Base-by-base conservation (phyloP, 2,888 invertebrate species). In the Drosophila anceps region DNA sequence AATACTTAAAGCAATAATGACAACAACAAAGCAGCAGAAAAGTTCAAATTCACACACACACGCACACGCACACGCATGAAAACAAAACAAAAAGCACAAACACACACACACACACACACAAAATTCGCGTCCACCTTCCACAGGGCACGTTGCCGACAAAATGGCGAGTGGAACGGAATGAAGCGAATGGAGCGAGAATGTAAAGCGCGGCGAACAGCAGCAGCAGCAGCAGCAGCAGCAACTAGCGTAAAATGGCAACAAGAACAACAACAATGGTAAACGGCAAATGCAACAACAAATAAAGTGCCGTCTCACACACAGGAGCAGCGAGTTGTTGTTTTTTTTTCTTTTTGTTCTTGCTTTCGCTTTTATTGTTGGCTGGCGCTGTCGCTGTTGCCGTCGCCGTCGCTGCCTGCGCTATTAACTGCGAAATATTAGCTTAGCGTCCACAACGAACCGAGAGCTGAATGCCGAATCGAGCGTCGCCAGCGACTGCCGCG, bases 131-230 rank as follows among this genome's bases (percentile, higher is more conserved):
- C 61, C 61, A 73, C 33, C 53, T 61, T 74, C 46, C 62, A 79
- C 62, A 67, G 62, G 66, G 73, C 76, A 82, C 82, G 73, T 66
- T 81, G 77, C 73, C 76, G 76, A 79, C 76, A 79, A 70, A 76
- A 70, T 70, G 73, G 65, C 77, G 64, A 64, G 59, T 64, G 67
- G 50, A 61, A 35, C 46, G 58, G 60, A 54, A 51, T 51, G 41
- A 58, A 59, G 60, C 55, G 64, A 73, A 62, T 46, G 53, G 43
- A 73, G 64, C 62, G 57, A 72, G 39, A 69, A 66, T 63, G 65
- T 73, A 51, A 50, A 50, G 60, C 59, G 55, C 46, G 62, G 50
- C 62, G 65, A 60, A 53, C 46, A 29, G 43, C 60, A 61, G 51
- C 46, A 68, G 33, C 63, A 68, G 33, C 43, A 68, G 27, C 51